Conservation (phyloP, 2,113 vertebrate species). For the Lepisosteus osseus region DNA sequence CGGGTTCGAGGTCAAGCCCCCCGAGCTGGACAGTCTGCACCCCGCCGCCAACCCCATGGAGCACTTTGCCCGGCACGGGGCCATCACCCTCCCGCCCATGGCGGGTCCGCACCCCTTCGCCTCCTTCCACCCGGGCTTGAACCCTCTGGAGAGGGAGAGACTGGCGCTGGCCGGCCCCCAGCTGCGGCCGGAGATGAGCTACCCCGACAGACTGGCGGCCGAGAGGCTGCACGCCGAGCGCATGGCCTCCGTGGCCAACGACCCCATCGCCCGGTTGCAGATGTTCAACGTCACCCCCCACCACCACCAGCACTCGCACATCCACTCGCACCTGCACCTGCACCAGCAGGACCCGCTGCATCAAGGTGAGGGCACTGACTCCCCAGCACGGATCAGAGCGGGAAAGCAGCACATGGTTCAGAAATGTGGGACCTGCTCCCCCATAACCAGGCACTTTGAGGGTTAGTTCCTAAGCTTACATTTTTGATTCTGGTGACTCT, state of each 20-base stretch:
- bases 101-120: conserved; percentile 91
- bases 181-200: conserved; percentile 93
- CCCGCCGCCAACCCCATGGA: conserved; percentile 96
- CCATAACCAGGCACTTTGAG: no score
- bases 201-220: conserved; percentile 90
- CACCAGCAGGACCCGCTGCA: conserved; percentile 97
- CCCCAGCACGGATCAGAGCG: neutral
- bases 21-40: conserved; percentile 88
- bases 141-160: conserved; percentile 90
- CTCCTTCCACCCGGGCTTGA: conserved; percentile 90
- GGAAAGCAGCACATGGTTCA: no score
- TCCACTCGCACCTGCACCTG: conserved; percentile 97
- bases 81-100: conserved; percentile 84
- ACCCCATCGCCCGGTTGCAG: conserved; percentile 92
- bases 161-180: conserved; percentile 87
- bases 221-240: conserved; percentile 92
- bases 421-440: no score
- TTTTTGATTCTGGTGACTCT: no score
- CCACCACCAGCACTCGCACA: conserved; percentile 98
- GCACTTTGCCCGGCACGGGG: conserved; percentile 94
- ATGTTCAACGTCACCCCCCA: conserved; percentile 99
- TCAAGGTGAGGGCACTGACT: conserved; percentile 79
- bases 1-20: conserved; percentile 96
- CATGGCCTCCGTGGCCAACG: conserved; percentile 92
- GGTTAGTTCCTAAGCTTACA: no score